A percentile compares a stretch with the other conserved stretches of the same genome.
Conservation (phyloP, 2,797 vertebrate genomes). For the Ptychadena robeensis region DNA sequence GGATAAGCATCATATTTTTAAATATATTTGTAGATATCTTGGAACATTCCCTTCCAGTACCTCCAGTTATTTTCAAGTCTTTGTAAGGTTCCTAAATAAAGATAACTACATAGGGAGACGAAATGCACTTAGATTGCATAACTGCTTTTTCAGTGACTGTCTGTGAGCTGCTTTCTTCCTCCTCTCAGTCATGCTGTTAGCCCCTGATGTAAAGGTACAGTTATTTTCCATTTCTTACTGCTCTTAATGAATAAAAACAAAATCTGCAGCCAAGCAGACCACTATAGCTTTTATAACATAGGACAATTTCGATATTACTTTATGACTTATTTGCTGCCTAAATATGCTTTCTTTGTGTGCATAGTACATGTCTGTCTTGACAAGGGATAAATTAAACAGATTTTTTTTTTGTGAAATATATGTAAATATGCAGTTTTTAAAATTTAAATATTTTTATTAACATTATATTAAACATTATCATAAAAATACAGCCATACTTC, state of each 20-base stretch:
- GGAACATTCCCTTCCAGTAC: no score
- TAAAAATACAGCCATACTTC: no score
- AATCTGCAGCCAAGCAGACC: neutral
- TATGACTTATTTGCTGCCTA: no score
- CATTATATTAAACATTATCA: no score
- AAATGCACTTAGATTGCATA: conserved; percentile 41
- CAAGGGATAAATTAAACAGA: no score
- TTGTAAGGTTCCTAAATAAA: neutral
- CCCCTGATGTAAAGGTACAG: neutral
- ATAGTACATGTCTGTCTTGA: no score
- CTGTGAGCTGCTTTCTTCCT: conserved; percentile 5
- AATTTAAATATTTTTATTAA: no score
- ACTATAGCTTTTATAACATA: neutral
- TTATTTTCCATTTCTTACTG: conserved; percentile 27
- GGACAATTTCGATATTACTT: neutral
- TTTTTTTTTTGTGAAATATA: no score
- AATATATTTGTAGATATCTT: neutral
- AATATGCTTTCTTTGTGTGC: no score
- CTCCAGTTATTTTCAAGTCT: neutral
- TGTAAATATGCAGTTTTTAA: no score
- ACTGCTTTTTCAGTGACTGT: neutral
- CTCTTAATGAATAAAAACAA: conserved; percentile 13
- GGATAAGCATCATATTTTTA: no score
- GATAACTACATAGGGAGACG: conserved; percentile 4
- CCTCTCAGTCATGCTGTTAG: neutral